These are phyloP conservation scores for Forbesichthys papilliferus DNA, from an alignment of 2,113 vertebrate species.

Conservation along the genomic window DNA sequence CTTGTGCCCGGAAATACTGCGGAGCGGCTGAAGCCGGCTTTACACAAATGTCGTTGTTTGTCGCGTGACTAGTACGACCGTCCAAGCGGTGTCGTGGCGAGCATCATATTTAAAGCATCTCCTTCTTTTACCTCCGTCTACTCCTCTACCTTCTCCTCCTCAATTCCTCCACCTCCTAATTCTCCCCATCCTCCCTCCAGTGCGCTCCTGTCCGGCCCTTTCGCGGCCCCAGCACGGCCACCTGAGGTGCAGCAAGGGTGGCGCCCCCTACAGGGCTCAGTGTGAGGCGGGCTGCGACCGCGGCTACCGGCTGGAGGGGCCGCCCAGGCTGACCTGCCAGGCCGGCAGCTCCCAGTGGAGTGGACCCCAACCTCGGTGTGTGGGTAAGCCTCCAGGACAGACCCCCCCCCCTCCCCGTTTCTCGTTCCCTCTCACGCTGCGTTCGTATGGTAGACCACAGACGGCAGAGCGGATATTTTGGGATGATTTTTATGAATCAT, in stretches of 20 bases:
- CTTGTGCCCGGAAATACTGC: not conserved
- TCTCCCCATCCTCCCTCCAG: slow-evolving; percentile 62
- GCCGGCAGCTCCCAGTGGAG: slow-evolving; percentile 86
- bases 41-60: not conserved
- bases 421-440: not conserved
- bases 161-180: not conserved
- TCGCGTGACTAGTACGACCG: not conserved
- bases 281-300: slow-evolving; percentile 85
- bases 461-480: not conserved
- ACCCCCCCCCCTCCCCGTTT: not conserved
- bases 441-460: not conserved
- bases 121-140: not conserved
- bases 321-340: slow-evolving; percentile 83
- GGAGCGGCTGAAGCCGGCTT: too few relatives aligned
- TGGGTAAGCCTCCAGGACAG: slow-evolving; percentile 82
- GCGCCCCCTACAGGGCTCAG: slow-evolving; percentile 77
- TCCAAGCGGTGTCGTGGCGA: too few relatives aligned
- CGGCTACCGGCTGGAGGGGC: slow-evolving; percentile 87
- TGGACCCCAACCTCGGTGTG: slow-evolving; percentile 85
- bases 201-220: slow-evolving; percentile 85
- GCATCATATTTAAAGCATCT: slow-evolving; percentile 4
- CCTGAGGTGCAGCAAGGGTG: slow-evolving; percentile 82
- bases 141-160: not conserved
- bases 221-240: slow-evolving; percentile 77
- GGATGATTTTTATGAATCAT: too few relatives aligned